These are phyloP conservation scores for Ectemnius cavifrons DNA, from an alignment of 2,888 invertebrate genomes.

Conservation along the genomic window DNA sequence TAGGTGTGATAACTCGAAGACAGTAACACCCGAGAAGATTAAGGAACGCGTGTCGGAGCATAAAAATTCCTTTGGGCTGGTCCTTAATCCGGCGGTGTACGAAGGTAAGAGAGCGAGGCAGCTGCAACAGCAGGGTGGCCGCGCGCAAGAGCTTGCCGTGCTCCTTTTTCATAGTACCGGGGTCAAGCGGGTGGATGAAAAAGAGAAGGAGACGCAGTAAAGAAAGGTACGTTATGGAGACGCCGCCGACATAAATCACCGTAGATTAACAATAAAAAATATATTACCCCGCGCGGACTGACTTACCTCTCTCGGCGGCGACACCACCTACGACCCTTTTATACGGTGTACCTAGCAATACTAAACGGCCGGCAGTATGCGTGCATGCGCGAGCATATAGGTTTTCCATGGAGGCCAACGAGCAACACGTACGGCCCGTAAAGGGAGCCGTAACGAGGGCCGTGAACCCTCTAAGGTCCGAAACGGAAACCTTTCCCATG, in stretches of 20 bases:
- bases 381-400: conserved; percentile 46
- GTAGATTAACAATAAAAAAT: conserved; percentile 68
- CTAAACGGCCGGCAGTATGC: conserved; percentile 50
- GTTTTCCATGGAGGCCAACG: conserved; percentile 42
- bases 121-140: conserved; percentile 29
- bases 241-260: conserved; percentile 64
- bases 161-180: conserved; percentile 20
- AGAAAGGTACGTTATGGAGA: conserved; percentile 46
- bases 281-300: conserved; percentile 57
- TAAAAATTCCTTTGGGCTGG: conserved; percentile 39
- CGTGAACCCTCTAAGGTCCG: conserved; percentile 50
- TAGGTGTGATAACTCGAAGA: not conserved
- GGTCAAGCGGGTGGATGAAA: conserved; percentile 39
- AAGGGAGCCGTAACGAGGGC: conserved; percentile 59
- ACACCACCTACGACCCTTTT: conserved; percentile 44
- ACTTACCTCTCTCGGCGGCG: conserved; percentile 38
- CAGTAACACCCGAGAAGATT: conserved; percentile 26
- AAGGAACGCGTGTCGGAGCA: conserved; percentile 28
- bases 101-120: not conserved
- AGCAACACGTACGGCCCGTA: conserved; percentile 60
- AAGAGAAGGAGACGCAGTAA: conserved; percentile 41
- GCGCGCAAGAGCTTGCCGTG: not conserved
- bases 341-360: conserved; percentile 53
- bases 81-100: conserved; percentile 37
- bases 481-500: conserved; percentile 38